Evolutionary conservation across 2,113 vertebrate genomes (phyloP), one percentile per base, ranked within the genome.

Genomic region (Daphoenositta chrysoptera): DNA sequence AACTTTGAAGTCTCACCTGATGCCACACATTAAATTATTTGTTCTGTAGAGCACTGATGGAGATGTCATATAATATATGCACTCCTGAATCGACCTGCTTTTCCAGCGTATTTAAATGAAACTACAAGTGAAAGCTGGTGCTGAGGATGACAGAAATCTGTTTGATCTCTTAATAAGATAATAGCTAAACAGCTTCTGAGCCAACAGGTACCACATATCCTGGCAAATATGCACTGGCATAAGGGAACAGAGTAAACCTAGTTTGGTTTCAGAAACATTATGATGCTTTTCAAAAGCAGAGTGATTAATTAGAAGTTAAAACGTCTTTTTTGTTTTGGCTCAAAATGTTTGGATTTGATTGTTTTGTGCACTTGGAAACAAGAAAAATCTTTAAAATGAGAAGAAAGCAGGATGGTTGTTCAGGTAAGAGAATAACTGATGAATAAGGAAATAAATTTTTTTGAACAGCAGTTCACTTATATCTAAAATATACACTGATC

Each of bases 41-140:
- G 51, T 63, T 83, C 81, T 86, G 93, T 39, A 83, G 93, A 96
- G 89, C 56, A 42, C 58, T 63, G 70, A 96, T 91, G 83, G 82
- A 97, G 88, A 82, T 90, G 70, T 66, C 87, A 39, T 18, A 35
- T 44, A 85, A 86, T 35, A 79, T 33, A 88, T 39, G 48, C 64
- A 83, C 60, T 86, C 48, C 83, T 53, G 40, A 94, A 91, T 37
- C 57, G 51, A 90, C 42, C 7, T 31, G n/a, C 86, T 90, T 92
- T 96, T 89, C 68, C 81, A 95, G 94, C 7, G 9, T 19, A 91
- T 64, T 87, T 73, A 91, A 95, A 81, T 48, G 27, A 58, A 89
- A 75, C 23, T 4, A 6, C 10, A 93, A 56, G 40, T 42, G 35
- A 73, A 94, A 85, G 40, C 27, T 66, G n/a, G 56, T 66, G 54